Evolutionary conservation across 2,888 invertebrate species (phyloP).

Genomic region (Ischnus inquisitorius): DNA sequence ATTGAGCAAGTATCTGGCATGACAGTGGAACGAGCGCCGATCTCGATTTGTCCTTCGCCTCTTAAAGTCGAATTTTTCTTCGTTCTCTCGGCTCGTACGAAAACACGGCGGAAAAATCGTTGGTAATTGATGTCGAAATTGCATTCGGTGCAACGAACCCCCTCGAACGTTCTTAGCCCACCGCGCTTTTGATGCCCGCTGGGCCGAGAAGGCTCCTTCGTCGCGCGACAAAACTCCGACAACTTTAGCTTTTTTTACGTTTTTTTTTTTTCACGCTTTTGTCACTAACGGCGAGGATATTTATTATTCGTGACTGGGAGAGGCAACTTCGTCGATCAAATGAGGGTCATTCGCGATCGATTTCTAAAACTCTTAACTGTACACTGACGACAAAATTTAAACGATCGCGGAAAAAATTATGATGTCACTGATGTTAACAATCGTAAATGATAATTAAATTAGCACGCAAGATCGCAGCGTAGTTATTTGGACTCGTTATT

Average conservation of each 20-base stretch:
- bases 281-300: neutral
- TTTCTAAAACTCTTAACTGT: slow-evolving; percentile 48
- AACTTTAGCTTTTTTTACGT: slow-evolving; percentile 20
- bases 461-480: neutral
- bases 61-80: slow-evolving; percentile 75
- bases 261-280: slow-evolving; percentile 14
- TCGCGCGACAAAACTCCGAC: slow-evolving; percentile 43
- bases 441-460: slow-evolving; percentile 29
- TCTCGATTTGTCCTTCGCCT: slow-evolving; percentile 54
- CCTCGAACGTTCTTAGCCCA: slow-evolving; percentile 64
- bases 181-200: slow-evolving; percentile 49
- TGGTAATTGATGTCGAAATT: slow-evolving; percentile 81
- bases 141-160: slow-evolving; percentile 80
- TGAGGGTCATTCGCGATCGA: slow-evolving; percentile 47
- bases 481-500: slow-evolving; percentile 50
- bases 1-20: slow-evolving; percentile 70
- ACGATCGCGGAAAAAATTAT: neutral
- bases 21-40: slow-evolving; percentile 1
- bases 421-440: neutral
- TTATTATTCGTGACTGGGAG: neutral
- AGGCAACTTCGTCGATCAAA: slow-evolving; percentile 25
- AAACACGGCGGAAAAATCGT: slow-evolving; percentile 51
- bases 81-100: slow-evolving; percentile 54
- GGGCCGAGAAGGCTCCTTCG: slow-evolving; percentile 58
- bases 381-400: slow-evolving; percentile 15